Evolutionary conservation across 1,140 invertebrate species (phyloP), one percentile per base, ranked within the genome.

Genomic region (Atta texana): DNA sequence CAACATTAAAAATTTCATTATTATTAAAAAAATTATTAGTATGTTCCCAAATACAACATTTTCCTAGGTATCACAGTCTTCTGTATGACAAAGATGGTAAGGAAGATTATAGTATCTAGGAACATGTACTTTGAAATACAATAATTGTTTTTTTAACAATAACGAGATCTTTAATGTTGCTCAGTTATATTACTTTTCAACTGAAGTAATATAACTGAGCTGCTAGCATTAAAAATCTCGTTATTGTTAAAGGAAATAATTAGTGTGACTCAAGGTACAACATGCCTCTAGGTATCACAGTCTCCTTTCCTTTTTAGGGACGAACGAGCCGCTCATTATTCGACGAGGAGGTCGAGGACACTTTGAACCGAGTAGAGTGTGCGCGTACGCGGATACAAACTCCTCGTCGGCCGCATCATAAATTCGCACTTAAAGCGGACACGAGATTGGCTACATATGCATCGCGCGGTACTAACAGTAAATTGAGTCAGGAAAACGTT

Each of bases 401-500:
- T 88, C 85, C 34, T 81, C 87, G 85, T 74, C 68, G 89, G 76
- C 66, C 69, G 88, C 87, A 75, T 87, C 84, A 86, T 88, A 87
- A 88, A 80, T 91, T 91, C 90, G 89, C 91, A 75, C 78, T 72
- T 44, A 28, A 78, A 88, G 82, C 89, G 87, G 61, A 39, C 51
- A 75, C 63, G 59, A 77, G 34, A 39, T 57, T 51, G 51, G 49
- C 28, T 66, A 28, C 49, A 16, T 85, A 63, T 81, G 78, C 66
- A 80, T 80, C 82, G 82, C 63, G 51, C 44, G n/a, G 78, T 81
- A 87, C 78, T 92, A 92, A 93, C 93, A 91, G 90, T 94, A 93
- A 93, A 93, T 93, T 87, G 90, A 84, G 86, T 21, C 80, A 77
- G 86, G 91, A 87, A 92, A 92, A 89, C 89, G 92, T 93, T 92